Evolutionary conservation across 1,140 invertebrate species (phyloP), one percentile per base, ranked within the genome.

Genomic region (Drosophila azteca): DNA sequence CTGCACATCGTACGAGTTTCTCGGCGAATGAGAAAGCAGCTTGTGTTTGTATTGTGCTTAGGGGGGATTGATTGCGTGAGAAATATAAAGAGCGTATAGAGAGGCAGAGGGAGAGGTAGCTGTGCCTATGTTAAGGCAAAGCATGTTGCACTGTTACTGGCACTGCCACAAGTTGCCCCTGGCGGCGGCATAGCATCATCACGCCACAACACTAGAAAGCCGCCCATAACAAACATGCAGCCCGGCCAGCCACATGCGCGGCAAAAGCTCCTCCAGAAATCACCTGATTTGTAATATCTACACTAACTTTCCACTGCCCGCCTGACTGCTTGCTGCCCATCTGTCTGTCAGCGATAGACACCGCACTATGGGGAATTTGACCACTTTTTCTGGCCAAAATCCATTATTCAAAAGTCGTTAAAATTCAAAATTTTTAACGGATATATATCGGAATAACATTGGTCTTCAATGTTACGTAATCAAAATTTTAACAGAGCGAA

Each of bases 211-310:
- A 44, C 58, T n/a, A 45, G 41, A 13, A 57, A 45, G 54, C 54
- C 54, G 54, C 54, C 44, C 60, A 68, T 48, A 69, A 69, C 66
- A 57, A 69, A 68, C 29, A 66, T 41, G 48, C 60, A 29, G 57
- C 24, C 24, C 24, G 24, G 24, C 24, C 24, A 26, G 24, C 39
- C 62, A 53, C 63, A 48, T 67, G 48, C 29, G 60, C 45, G 62
- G 66, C 41, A 52, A 59, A 85, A 83, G 71, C 84, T 75, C 46
- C 63, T 70, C 70, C 52, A 75, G 51, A 84, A 85, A 90, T 90
- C 88, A 90, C 88, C 88, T 90, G 88, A 90, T 90, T 90, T 90
- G 75, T 65, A 81, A 69, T 83, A 78, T 75, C 63, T 87, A 77
- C 39, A 81, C 67, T 48, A 60, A 79, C 64, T 82, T 69, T 69